Percentiles rank a stretch among this genome's conserved stretches.
These are phyloP conservation scores for Paracanthobrama guichenoti DNA, from an alignment of 2,113 vertebrate genomes.

Conservation along the genomic window DNA sequence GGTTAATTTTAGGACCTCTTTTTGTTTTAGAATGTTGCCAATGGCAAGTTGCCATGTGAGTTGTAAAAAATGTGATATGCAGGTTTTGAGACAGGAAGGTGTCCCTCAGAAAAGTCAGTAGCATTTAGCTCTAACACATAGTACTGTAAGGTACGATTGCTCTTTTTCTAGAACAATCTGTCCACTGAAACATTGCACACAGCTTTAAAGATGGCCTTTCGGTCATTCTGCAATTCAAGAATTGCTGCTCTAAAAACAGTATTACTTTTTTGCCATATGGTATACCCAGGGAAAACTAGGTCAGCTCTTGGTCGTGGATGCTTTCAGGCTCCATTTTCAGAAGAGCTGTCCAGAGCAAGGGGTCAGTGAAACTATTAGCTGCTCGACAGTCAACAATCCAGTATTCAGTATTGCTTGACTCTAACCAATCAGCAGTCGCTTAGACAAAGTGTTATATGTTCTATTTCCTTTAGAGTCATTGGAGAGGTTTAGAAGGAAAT, in stretches of 20 bases:
- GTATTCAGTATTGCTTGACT: constrained; percentile 4
- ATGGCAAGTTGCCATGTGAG: neutral
- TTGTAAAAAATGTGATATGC: neutral
- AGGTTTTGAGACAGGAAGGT: neutral
- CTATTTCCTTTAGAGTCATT: constrained; percentile 36
- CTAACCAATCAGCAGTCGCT: neutral
- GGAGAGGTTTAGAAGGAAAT: constrained; percentile 22
- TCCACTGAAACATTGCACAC: constrained; percentile 37
- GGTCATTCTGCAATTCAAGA: constrained; percentile 39
- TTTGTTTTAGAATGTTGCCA: neutral
- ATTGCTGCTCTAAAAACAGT: constrained; percentile 3
- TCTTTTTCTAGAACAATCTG: constrained; percentile 41
- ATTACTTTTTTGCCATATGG: constrained; percentile 25
- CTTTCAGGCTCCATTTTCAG: neutral
- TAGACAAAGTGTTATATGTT: constrained; percentile 1
- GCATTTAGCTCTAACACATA: constrained; percentile 6
- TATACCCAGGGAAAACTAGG: constrained; percentile 23
- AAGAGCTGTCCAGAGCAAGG: neutral
- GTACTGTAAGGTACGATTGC: constrained; percentile 46
- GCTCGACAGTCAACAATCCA: neutral
- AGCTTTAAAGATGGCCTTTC: constrained; percentile 43
- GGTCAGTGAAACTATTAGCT: neutral
- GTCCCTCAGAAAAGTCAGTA: neutral
- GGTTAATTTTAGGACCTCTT: neutral
- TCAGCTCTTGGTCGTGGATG: neutral